These are phyloP conservation scores for Drosophila biarmipes DNA, from an alignment of 1,140 invertebrate species.

Conservation along the genomic window DNA sequence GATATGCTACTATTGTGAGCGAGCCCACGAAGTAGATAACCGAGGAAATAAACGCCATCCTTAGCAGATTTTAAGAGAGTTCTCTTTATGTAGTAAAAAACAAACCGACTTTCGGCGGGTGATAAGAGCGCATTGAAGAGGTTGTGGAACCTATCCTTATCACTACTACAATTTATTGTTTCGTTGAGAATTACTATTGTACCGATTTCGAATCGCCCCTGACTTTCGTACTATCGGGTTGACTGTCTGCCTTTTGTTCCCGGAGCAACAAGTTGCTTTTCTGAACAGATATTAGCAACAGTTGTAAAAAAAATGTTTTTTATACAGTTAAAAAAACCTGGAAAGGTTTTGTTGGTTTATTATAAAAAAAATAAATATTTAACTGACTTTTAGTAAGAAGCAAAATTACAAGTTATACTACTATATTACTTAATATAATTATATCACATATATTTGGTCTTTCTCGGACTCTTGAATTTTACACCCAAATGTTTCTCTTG, in stretches of 20 bases:
- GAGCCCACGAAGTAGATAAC: slow-evolving; percentile 83
- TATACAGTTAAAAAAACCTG: no score
- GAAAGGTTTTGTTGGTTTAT: no score
- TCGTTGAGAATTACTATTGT: background rate
- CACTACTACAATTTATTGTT: slow-evolving; percentile 24
- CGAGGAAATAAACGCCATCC: slow-evolving; percentile 70
- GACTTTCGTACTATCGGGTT: no score
- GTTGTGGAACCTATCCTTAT: slow-evolving; percentile 31
- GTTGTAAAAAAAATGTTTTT: slow-evolving; percentile 14
- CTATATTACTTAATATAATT: no score
- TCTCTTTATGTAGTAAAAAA: slow-evolving; percentile 27
- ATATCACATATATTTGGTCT: background rate
- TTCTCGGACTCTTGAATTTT: background rate
- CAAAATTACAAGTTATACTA: no score
- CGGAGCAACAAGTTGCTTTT: slow-evolving; percentile 58
- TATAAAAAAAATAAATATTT: no score
- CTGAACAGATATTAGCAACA: slow-evolving; percentile 60
- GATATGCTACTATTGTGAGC: slow-evolving; percentile 76
- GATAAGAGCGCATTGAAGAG: slow-evolving; percentile 14
- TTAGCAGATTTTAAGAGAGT: slow-evolving; percentile 55
- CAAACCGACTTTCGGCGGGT: slow-evolving; percentile 7
- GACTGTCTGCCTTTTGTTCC: slow-evolving; percentile 1
- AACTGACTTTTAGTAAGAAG: no score
- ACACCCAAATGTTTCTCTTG: slow-evolving; percentile 1
- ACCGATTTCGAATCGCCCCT: slow-evolving; percentile 2